These are phyloP conservation scores for Sitobion miscanthi DNA, from an alignment of 1,140 invertebrate species.

Conservation along the genomic window DNA sequence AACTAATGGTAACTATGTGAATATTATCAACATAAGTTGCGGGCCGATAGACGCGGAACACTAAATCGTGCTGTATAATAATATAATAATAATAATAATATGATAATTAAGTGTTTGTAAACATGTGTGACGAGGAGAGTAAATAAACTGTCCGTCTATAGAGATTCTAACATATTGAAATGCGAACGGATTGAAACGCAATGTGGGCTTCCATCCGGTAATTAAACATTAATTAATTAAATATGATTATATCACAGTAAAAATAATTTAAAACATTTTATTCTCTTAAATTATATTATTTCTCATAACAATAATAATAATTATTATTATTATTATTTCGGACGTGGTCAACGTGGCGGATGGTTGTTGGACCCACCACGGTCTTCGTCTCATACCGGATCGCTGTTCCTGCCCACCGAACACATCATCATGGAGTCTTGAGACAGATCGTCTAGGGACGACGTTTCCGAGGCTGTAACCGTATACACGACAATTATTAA, in stretches of 20 bases:
- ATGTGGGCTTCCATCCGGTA: neutral
- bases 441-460: slow-evolving; percentile 80
- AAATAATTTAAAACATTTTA: neutral
- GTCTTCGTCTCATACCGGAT: slow-evolving; percentile 60
- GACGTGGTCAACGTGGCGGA: slow-evolving; percentile 16
- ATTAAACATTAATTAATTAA: neutral
- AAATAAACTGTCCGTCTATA: neutral
- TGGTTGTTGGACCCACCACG: slow-evolving; percentile 57
- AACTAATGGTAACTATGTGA: slow-evolving; percentile 44
- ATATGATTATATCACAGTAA: slow-evolving; percentile 30
- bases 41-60: neutral
- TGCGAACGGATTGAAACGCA: neutral
- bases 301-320: no score
- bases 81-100: neutral
- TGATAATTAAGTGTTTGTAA: neutral
- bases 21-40: neutral
- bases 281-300: neutral
- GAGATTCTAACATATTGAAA: neutral
- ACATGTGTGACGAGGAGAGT: neutral
- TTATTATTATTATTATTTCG: neutral
- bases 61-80: neutral
- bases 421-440: slow-evolving; percentile 75
- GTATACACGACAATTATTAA: neutral
- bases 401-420: slow-evolving; percentile 60
- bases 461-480: slow-evolving; percentile 74